phyloP scores from a whole-genome alignment of 2,113 vertebrate species.

The Nymphicus hollandicus region DNA sequence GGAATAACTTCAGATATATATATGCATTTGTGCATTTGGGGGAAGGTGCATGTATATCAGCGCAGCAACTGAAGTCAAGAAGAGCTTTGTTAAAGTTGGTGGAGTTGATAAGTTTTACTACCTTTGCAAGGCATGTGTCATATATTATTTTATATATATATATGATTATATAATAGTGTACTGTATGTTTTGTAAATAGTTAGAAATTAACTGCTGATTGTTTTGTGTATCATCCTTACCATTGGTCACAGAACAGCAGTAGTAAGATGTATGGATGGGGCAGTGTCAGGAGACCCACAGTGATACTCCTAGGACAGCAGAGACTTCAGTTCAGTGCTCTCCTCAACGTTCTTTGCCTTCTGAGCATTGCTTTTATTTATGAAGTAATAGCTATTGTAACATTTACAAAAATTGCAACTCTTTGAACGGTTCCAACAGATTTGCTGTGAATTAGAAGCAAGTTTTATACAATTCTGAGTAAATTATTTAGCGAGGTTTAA shows the following conservation, averaged over 20 bases:
- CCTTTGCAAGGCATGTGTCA: neutral
- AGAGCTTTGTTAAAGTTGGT: neutral
- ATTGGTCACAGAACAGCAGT: neutral
- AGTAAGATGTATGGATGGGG: neutral
- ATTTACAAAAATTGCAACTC: neutral
- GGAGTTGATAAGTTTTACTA: neutral
- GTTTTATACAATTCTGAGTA: neutral
- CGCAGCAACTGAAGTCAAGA: neutral
- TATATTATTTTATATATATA: no score
- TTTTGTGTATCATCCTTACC: neutral
- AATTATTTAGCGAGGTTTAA: conserved; percentile 15
- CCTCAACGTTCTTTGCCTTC: neutral
- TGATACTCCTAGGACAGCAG: neutral
- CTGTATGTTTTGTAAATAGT: neutral
- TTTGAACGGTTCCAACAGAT: neutral
- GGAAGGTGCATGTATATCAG: neutral
- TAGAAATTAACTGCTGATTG: neutral
- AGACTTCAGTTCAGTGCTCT: neutral
- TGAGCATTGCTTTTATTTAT: neutral
- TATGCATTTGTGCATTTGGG: neutral
- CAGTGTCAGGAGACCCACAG: neutral
- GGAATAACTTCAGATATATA: neutral
- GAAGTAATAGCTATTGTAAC: neutral
- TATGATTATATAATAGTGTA: neutral
- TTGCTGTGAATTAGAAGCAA: neutral